Percentiles rank a stretch among this genome's conserved stretches.
Evolutionary conservation across 1,140 invertebrate genomes (phyloP).

Genomic region (Mylabris phalerata): DNA sequence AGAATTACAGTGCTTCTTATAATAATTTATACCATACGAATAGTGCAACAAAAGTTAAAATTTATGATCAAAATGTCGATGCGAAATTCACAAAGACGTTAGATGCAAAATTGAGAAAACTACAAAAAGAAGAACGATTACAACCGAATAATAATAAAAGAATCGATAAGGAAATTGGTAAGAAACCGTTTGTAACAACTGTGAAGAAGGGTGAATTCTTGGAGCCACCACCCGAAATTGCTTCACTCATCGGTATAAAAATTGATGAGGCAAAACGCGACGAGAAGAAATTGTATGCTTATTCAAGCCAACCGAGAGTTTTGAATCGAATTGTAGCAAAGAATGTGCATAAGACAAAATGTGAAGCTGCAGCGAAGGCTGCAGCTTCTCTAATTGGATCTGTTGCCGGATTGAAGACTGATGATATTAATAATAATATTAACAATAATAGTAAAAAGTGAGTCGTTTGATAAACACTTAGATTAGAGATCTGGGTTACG

Average conservation of each 20-base stretch:
- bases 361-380: constrained; percentile 37
- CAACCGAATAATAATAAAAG: constrained; percentile 39
- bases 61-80: constrained; percentile 30
- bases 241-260: constrained; percentile 54
- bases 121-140: constrained; percentile 51
- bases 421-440: constrained; percentile 12
- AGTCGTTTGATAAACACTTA: no score
- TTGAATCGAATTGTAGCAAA: constrained; percentile 29
- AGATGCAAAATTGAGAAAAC: constrained; percentile 55
- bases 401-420: constrained; percentile 23
- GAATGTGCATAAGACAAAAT: constrained; percentile 24
- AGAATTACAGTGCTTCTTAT: constrained; percentile 42
- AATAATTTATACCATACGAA: constrained; percentile 38
- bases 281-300: constrained; percentile 51
- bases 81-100: constrained; percentile 56
- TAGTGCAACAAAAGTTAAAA: constrained; percentile 31
- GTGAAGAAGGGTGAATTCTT: constrained; percentile 71
- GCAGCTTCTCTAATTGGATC: constrained; percentile 27
- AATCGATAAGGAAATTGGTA: constrained; percentile 33
- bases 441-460: background rate
- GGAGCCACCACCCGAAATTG: constrained; percentile 66
- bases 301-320: constrained; percentile 52
- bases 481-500: no score
- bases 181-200: constrained; percentile 63
- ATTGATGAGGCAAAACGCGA: constrained; percentile 24